Conservation (phyloP, 2,888 invertebrate genomes). For the Patella ulyssiponensis region DNA sequence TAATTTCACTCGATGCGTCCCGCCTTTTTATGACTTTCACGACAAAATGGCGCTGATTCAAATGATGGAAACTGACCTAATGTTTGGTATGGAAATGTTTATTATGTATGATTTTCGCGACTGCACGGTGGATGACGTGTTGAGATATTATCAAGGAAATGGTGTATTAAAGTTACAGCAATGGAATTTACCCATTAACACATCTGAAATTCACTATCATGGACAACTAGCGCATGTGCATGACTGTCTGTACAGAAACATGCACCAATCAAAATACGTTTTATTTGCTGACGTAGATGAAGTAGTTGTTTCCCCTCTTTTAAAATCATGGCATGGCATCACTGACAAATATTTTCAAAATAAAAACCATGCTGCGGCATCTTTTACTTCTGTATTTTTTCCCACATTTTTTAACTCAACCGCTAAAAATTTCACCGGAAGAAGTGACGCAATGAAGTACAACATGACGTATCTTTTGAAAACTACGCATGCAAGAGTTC, state of each 20-base stretch:
- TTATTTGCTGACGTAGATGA: neutral
- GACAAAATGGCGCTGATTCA: neutral
- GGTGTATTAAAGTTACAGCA: neutral
- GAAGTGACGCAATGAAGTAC: neutral
- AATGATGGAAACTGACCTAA: neutral
- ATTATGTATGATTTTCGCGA: neutral
- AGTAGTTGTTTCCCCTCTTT: neutral
- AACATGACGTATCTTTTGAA: neutral
- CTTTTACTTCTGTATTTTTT: neutral
- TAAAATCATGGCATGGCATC: neutral
- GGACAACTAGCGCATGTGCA: slow-evolving; percentile 1
- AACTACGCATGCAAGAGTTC: neutral
- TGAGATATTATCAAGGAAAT: neutral
- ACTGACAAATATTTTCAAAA: neutral
- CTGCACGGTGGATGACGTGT: neutral
- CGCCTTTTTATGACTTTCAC: neutral
- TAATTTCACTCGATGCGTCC: neutral
- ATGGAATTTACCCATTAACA: neutral
- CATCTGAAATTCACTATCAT: neutral
- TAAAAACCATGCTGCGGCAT: neutral
- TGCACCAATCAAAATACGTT: neutral
- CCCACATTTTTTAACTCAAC: neutral
- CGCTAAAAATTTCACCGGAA: neutral
- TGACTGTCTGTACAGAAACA: neutral
- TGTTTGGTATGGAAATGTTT: neutral